Conservation (phyloP, 2,797 vertebrate species). For the Petrocephalus schoutedeni region DNA sequence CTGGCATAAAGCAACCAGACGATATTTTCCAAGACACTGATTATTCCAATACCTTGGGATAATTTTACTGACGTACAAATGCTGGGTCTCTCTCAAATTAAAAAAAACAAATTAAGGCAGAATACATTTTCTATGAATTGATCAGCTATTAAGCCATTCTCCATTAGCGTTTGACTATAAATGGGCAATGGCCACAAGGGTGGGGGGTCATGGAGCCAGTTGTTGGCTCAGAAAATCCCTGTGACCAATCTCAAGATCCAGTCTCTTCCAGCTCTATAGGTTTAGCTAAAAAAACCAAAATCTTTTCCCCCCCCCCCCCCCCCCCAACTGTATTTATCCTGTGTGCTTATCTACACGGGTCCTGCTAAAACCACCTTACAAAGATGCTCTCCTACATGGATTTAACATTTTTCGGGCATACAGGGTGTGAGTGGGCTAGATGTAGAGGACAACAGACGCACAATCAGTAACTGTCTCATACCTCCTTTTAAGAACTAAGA, state of each 20-base stretch:
- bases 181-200: neutral
- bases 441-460: neutral
- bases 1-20: neutral
- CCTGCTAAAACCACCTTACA: neutral
- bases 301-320: neutral
- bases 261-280: neutral
- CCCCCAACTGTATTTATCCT: neutral
- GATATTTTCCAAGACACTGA: neutral
- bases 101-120: neutral
- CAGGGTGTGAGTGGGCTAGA: neutral
- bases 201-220: neutral
- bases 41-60: neutral
- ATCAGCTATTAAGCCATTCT: neutral
- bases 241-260: neutral
- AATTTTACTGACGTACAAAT: neutral
- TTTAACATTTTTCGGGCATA: neutral
- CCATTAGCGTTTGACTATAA: neutral
- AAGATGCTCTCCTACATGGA: neutral
- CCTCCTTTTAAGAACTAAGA: neutral
- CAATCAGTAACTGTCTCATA: neutral
- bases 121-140: neutral
- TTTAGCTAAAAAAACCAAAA: neutral
- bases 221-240: neutral
- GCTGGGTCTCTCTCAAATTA: neutral
- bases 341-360: neutral